phyloP scores from a whole-genome alignment of 2,113 vertebrate species.

The Ceuthmochares aereus region DNA sequence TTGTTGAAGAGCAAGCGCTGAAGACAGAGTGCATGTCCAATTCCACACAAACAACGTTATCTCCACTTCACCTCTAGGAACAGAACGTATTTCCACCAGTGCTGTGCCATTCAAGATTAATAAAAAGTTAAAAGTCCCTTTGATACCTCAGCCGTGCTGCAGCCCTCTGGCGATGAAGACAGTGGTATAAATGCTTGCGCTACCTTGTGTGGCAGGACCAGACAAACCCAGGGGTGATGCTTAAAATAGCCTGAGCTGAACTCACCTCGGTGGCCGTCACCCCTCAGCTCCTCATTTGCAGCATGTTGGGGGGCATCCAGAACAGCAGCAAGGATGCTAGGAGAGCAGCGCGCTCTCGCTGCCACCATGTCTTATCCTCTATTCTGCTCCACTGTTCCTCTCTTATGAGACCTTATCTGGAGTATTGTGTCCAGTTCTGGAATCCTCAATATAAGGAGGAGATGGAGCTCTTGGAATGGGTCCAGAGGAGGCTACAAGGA shows the following conservation, averaged over 20 bases:
- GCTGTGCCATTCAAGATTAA: background rate
- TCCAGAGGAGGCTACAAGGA: too few relatives aligned
- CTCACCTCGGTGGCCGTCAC: background rate
- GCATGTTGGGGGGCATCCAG: background rate
- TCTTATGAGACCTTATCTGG: too few relatives aligned
- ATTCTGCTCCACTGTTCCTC: too few relatives aligned
- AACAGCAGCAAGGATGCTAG: background rate
- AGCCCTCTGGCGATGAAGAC: background rate
- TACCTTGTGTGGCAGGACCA: background rate
- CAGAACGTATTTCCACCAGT: conserved; percentile 5
- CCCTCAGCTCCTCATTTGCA: background rate
- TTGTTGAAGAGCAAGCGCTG: background rate
- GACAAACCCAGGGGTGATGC: background rate
- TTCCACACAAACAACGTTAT: conserved; percentile 9
- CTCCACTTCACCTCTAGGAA: conserved; percentile 3
- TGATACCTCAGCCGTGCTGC: background rate
- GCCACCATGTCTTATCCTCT: background rate
- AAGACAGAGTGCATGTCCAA: background rate
- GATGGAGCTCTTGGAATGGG: too few relatives aligned
- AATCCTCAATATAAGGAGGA: too few relatives aligned
- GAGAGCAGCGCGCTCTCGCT: background rate
- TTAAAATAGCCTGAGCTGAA: background rate
- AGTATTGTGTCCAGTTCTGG: too few relatives aligned
- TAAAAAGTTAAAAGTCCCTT: background rate
- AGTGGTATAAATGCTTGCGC: background rate